Evolutionary conservation across 2,888 invertebrate genomes (phyloP).

Genomic region (Luperina testacea): DNA sequence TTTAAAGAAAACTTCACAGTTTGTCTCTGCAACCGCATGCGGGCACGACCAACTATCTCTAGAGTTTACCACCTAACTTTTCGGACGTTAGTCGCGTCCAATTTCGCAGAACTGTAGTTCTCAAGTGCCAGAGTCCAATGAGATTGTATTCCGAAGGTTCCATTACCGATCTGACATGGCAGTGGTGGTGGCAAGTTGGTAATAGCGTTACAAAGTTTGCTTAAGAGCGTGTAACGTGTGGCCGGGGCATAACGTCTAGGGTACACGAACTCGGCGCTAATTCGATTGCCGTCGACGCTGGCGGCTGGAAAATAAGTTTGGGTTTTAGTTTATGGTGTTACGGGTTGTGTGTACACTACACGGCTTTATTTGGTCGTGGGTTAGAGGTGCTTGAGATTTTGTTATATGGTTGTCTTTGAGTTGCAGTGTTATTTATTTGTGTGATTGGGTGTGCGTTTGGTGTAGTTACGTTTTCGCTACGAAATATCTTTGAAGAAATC

Average conservation of each 20-base stretch:
- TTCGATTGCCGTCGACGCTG: constrained; percentile 68
- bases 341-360: constrained; percentile 18
- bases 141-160: constrained; percentile 71
- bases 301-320: constrained; percentile 67
- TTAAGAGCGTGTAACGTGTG: constrained; percentile 80
- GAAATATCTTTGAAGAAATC: neutral
- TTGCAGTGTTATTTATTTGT: neutral
- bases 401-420: neutral
- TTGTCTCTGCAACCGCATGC: constrained; percentile 8
- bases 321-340: constrained; percentile 56
- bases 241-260: constrained; percentile 73
- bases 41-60: constrained; percentile 11
- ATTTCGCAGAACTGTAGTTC: constrained; percentile 59
- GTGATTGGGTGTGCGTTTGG: neutral
- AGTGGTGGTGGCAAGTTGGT: constrained; percentile 71
- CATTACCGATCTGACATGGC: constrained; percentile 68
- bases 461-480: neutral
- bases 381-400: constrained; percentile 35
- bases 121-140: constrained; percentile 64
- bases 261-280: constrained; percentile 69
- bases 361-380: constrained; percentile 39
- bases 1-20: constrained; percentile 6
- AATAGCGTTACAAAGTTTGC: constrained; percentile 79
- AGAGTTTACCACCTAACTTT: constrained; percentile 50
- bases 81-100: constrained; percentile 62